phyloP scores from a whole-genome alignment of 64 coral and sea anemone genomes.

The Actinia tenebrosa region DNA sequence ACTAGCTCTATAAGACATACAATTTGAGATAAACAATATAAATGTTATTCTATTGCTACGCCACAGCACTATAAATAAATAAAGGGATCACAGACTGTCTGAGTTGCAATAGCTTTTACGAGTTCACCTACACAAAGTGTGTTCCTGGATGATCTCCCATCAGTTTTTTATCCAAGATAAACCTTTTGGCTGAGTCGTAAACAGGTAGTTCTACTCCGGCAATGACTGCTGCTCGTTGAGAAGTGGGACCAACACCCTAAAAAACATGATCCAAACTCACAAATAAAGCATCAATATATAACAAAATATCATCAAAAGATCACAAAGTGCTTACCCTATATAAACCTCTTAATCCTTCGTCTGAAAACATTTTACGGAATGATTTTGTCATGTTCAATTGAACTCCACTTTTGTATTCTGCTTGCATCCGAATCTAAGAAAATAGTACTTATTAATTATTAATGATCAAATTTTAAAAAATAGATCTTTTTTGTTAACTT shows the following conservation, averaged over 20 bases:
- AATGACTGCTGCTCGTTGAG: conserved; percentile 88
- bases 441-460: background rate
- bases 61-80: no score
- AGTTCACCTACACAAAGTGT: conserved; percentile 74
- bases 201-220: conserved; percentile 96
- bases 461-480: background rate
- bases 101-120: no score
- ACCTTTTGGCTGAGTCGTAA: conserved; percentile 91
- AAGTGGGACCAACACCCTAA: conserved; percentile 90
- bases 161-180: conserved; percentile 62
- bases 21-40: background rate
- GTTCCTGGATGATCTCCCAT: conserved; percentile 84
- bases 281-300: background rate
- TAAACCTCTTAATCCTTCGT: conserved; percentile 80
- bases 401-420: conserved; percentile 66
- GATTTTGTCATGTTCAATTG: conserved; percentile 62
- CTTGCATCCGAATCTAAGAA: conserved; percentile 88
- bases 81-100: no score
- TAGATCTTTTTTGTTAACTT: no score
- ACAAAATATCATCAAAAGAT: background rate
- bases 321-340: conserved; percentile 55
- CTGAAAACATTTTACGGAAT: conserved; percentile 79
- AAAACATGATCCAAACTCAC: background rate
- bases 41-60: no score
- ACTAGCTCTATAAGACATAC: conserved; percentile 56